These are phyloP conservation scores for Arrhopalites spinosus DNA, from an alignment of 2,888 invertebrate species.

Conservation along the genomic window DNA sequence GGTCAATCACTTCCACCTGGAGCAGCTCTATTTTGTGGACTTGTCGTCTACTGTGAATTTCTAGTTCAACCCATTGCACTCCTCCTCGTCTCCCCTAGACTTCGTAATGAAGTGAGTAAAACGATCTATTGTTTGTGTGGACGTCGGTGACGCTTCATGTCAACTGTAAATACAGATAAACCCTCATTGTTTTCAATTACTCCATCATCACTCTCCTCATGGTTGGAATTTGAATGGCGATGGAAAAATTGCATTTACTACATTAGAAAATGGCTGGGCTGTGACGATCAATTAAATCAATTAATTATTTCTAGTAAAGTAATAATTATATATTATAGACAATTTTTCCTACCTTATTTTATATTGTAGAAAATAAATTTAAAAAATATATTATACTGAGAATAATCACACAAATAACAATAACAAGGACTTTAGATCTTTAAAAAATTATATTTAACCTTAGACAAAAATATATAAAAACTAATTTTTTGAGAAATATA, in stretches of 20 bases:
- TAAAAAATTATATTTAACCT: too few species aligned
- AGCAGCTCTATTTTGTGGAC: slow-evolving; percentile 55
- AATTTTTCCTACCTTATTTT: too few species aligned
- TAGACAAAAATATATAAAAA: too few species aligned
- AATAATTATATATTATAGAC: too few species aligned
- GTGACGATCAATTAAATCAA: neutral
- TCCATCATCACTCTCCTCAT: neutral
- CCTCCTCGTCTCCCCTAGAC: slow-evolving; percentile 54
- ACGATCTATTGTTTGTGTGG: slow-evolving; percentile 39
- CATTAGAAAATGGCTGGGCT: slow-evolving; percentile 6
- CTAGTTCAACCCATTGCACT: slow-evolving; percentile 57
- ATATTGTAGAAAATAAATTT: too few species aligned
- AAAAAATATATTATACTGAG: too few species aligned
- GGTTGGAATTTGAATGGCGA: neutral
- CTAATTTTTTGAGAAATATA: too few species aligned
- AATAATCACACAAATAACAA: too few species aligned
- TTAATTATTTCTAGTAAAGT: too few species aligned
- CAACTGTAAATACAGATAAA: neutral
- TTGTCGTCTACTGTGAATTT: slow-evolving; percentile 57
- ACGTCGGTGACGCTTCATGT: slow-evolving; percentile 35
- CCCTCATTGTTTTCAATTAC: neutral
- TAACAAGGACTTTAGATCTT: too few species aligned
- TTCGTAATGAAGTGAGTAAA: slow-evolving; percentile 53
- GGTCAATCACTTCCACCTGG: slow-evolving; percentile 40
- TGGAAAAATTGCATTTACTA: slow-evolving; percentile 16